These are phyloP conservation scores for Etia nguti DNA, from an alignment of 2,113 vertebrate genomes.

Conservation along the genomic window DNA sequence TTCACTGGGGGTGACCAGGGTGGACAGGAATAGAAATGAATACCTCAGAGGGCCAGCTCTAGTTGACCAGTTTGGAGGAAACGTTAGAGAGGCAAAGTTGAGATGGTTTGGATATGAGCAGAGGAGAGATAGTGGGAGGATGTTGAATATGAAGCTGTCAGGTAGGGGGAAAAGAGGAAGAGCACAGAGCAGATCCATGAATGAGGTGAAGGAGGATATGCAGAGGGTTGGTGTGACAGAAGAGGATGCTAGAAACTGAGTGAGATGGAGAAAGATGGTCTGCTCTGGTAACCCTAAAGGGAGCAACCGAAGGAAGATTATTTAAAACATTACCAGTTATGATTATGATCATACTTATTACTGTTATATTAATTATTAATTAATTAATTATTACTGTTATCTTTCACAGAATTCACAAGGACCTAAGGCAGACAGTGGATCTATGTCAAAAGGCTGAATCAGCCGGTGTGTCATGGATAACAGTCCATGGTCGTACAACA, in stretches of 20 bases:
- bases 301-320: neutral
- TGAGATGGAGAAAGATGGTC: neutral
- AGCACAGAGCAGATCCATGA: neutral
- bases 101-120: neutral
- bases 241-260: neutral
- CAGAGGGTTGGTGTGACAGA: neutral
- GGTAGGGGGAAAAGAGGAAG: neutral
- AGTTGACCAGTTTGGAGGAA: neutral
- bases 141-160: neutral
- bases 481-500: slow-evolving; percentile 87
- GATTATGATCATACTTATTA: neutral
- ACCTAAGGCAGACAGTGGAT: slow-evolving; percentile 86
- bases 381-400: neutral
- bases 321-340: neutral
- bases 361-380: neutral
- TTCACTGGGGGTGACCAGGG: neutral
- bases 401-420: slow-evolving; percentile 83
- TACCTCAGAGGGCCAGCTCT: neutral
- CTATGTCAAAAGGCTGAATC: slow-evolving; percentile 92
- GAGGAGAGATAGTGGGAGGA: neutral
- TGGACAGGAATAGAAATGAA: neutral
- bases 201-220: neutral
- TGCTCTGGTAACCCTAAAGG: neutral
- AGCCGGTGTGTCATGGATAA: slow-evolving; percentile 92
- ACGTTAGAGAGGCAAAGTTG: neutral